Conservation (phyloP, 2,113 vertebrate species). For the Platysternon megacephalum region DNA sequence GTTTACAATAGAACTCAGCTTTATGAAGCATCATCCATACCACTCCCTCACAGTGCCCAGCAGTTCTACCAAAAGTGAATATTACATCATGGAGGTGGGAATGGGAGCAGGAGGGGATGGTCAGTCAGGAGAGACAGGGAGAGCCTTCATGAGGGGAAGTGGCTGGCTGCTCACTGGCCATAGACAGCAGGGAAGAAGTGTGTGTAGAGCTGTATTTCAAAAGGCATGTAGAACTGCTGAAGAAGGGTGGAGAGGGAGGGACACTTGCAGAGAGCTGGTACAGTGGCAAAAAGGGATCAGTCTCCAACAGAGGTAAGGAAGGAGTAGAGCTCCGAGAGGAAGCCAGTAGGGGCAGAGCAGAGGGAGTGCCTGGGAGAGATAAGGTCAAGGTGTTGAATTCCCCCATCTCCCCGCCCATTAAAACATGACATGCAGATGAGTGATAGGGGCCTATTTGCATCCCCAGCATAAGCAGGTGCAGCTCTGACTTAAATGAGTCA, state of each 20-base stretch:
- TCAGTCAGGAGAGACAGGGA: not conserved
- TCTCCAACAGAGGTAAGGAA: not conserved
- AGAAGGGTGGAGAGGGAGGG: not conserved
- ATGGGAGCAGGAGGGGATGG: conserved; percentile 34
- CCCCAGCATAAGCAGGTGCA: not conserved
- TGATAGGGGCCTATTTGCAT: not conserved
- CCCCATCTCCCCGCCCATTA: not conserved
- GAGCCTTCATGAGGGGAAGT: not conserved
- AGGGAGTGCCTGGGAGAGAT: not conserved
- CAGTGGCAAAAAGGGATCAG: not conserved
- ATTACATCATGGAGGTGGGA: not conserved
- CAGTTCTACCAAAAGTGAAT: accelerated
- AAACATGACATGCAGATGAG: not conserved
- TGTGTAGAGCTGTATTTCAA: not conserved
- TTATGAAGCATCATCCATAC: accelerated
- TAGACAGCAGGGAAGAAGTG: not conserved
- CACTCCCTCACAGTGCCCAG: not conserved
- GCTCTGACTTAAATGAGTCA: not conserved
- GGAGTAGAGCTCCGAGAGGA: not conserved
- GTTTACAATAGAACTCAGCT: not conserved
- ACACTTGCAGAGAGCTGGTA: not conserved
- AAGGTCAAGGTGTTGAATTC: not conserved
- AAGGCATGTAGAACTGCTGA: accelerated
- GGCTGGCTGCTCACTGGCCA: not conserved
- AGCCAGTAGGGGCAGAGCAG: not conserved